Percentiles rank a stretch among this genome's conserved stretches.
These are phyloP conservation scores for Haemorhous mexicanus DNA, from an alignment of 2,113 vertebrate species.

Conservation along the genomic window DNA sequence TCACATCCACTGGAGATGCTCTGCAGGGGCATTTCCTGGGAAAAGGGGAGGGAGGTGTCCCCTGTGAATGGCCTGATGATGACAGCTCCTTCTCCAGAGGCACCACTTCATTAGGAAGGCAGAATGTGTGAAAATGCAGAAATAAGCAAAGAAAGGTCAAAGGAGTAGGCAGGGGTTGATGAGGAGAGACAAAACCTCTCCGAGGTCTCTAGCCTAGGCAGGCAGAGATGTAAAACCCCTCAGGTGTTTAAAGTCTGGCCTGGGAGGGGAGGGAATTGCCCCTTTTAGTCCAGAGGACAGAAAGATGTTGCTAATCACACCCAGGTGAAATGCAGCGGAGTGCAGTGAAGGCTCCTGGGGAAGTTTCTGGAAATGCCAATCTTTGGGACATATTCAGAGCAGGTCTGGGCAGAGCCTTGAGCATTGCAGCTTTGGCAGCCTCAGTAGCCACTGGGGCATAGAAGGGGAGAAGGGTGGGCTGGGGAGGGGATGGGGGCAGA, in stretches of 20 bases:
- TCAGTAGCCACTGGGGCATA: background rate
- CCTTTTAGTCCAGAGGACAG: background rate
- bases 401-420: background rate
- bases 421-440: background rate
- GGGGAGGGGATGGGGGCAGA: background rate
- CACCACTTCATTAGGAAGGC: background rate
- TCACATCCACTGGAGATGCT: background rate
- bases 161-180: background rate
- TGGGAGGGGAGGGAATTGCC: background rate
- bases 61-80: background rate
- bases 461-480: background rate
- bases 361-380: background rate
- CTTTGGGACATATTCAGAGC: background rate
- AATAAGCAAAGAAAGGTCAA: background rate
- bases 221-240: background rate
- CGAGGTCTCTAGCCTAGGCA: background rate
- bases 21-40: background rate
- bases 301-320: fast-evolving
- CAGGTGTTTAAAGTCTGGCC: background rate
- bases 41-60: background rate
- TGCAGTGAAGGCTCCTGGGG: background rate
- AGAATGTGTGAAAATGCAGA: background rate
- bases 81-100: background rate
- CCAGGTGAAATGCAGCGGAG: background rate
- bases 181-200: background rate